Conservation (phyloP, 2,797 vertebrate species). For the Sebastes aleutianus region DNA sequence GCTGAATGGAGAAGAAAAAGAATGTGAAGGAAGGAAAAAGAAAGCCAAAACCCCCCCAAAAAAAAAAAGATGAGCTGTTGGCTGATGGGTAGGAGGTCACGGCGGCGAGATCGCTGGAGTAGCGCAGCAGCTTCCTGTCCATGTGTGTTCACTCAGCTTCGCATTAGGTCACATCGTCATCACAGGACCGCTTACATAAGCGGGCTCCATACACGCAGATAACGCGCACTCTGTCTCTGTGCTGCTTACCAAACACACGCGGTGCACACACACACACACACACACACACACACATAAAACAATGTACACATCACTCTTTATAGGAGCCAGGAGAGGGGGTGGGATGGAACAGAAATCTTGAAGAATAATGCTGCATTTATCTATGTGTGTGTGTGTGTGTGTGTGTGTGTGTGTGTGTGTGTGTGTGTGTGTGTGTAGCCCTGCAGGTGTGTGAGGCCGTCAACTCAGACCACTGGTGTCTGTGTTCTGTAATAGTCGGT, state of each 20-base stretch:
- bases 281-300: background rate
- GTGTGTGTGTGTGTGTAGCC: background rate
- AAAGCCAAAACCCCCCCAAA: background rate
- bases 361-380: background rate
- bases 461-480: conserved; percentile 10
- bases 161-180: conserved; percentile 77
- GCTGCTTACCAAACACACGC: conserved; percentile 5
- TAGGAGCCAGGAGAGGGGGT: conserved; percentile 6
- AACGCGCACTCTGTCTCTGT: conserved; percentile 54
- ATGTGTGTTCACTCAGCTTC: conserved; percentile 74
- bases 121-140: conserved; percentile 66
- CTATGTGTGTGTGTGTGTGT: no score
- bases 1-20: conserved; percentile 1
- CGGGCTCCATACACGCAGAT: conserved; percentile 69
- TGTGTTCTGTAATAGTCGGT: conserved; percentile 40
- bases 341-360: conserved; percentile 33
- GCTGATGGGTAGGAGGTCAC: conserved; percentile 52
- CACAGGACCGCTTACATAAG: conserved; percentile 75
- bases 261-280: background rate
- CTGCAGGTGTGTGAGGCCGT: conserved; percentile 25
- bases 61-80: conserved; percentile 36
- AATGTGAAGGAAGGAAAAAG: background rate
- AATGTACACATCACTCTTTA: conserved; percentile 27
- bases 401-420: background rate
- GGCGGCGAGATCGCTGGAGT: conserved; percentile 38